These are phyloP conservation scores for Bradypus variegatus DNA, from an alignment of 2,797 vertebrate species.

Conservation along the genomic window DNA sequence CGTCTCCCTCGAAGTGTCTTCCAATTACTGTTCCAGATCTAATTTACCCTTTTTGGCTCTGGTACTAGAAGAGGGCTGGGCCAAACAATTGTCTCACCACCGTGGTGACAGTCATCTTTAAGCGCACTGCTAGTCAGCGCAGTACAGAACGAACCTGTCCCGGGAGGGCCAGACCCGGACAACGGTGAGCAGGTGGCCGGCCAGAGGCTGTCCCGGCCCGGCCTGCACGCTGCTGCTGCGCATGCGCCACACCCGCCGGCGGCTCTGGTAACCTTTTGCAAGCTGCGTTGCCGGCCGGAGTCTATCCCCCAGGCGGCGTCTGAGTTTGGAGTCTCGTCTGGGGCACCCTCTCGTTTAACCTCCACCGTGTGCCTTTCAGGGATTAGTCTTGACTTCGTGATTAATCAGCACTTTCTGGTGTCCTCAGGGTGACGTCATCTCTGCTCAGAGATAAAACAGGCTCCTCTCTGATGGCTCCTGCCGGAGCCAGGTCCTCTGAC, in stretches of 20 bases:
- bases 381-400: background rate
- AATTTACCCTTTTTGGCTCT: conserved; percentile 33
- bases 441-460: background rate
- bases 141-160: background rate
- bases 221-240: background rate
- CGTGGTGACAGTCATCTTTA: background rate
- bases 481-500: background rate
- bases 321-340: background rate
- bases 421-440: conserved; percentile 9
- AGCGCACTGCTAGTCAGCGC: background rate
- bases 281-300: background rate
- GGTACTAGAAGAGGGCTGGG: background rate
- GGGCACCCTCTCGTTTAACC: background rate
- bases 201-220: rapidly evolving
- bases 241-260: background rate
- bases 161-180: rapidly evolving
- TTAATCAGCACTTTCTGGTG: conserved; percentile 31
- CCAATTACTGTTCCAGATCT: background rate
- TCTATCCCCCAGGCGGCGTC: rapidly evolving
- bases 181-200: rapidly evolving
- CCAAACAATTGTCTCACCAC: conserved; percentile 19
- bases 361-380: background rate
- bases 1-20: background rate
- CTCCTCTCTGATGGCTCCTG: background rate
- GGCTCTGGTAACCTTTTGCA: rapidly evolving